phyloP scores from a whole-genome alignment of 2,113 vertebrate species.

The Microtus oregoni region DNA sequence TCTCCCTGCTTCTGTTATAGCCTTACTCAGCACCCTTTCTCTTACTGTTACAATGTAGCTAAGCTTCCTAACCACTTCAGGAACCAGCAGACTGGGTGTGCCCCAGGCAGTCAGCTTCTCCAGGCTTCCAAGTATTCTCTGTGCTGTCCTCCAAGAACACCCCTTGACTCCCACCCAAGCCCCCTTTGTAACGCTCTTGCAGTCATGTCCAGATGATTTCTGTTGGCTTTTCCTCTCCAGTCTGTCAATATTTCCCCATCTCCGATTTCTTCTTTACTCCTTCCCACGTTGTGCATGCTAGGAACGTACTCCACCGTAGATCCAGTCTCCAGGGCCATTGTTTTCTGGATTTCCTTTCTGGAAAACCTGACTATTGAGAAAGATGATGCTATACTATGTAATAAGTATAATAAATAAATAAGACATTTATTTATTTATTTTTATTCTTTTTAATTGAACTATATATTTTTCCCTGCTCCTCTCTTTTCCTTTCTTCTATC shows the following conservation, averaged over 20 bases:
- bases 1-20: slow-evolving; percentile 21
- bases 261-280: neutral
- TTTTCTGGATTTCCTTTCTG: slow-evolving; percentile 38
- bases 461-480: too few relatives aligned
- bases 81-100: neutral
- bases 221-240: neutral
- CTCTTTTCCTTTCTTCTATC: too few relatives aligned
- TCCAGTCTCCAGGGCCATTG: neutral
- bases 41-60: neutral
- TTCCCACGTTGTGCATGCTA: neutral
- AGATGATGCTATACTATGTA: neutral
- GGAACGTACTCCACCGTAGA: too few relatives aligned
- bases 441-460: too few relatives aligned
- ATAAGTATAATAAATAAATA: neutral
- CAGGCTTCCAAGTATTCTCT: neutral
- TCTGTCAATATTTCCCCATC: neutral
- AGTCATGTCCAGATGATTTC: neutral
- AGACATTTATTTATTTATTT: too few relatives aligned
- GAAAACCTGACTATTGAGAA: neutral
- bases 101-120: neutral
- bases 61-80: slow-evolving; percentile 11
- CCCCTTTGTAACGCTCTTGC: neutral
- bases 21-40: neutral
- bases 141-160: neutral
- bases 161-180: neutral